A percentile compares a stretch with the other conserved stretches of the same genome.
phyloP scores from a whole-genome alignment of 2,113 vertebrate species.

The Archocentrus centrarchus region DNA sequence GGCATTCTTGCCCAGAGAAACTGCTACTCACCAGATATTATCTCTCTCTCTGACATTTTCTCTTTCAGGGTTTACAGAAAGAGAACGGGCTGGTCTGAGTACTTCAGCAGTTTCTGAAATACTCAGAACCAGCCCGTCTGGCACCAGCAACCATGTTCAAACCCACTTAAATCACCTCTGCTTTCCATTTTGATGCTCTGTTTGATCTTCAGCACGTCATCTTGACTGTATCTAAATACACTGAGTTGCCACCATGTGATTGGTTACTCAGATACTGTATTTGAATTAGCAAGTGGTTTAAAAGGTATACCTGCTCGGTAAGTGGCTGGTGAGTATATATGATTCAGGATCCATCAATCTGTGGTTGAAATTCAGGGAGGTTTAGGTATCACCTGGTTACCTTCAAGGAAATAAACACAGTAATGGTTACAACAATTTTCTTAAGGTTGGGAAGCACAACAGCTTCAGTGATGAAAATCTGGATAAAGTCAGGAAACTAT shows the following conservation, averaged over 20 bases:
- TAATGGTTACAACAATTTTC: no score
- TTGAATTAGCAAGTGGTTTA: background rate
- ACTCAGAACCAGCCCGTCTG: background rate
- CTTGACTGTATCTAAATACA: background rate
- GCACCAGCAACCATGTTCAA: background rate
- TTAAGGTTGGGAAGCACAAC: background rate
- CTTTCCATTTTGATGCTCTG: background rate
- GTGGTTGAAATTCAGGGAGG: no score
- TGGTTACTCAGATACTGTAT: background rate
- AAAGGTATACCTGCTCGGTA: background rate
- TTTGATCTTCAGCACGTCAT: background rate
- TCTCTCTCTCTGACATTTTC: no score
- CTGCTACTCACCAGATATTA: background rate
- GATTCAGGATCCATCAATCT: background rate
- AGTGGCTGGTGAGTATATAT: background rate
- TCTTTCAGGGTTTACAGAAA: no score
- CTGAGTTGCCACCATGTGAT: background rate
- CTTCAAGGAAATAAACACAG: background rate
- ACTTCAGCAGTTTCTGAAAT: background rate
- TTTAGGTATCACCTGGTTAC: background rate
- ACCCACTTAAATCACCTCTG: background rate
- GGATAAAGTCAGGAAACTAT: background rate
- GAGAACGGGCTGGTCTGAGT: no score
- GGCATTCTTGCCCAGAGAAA: background rate
- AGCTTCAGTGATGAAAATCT: background rate